phyloP scores from a whole-genome alignment of 2,888 invertebrate genomes.

The Metalampra italica region DNA sequence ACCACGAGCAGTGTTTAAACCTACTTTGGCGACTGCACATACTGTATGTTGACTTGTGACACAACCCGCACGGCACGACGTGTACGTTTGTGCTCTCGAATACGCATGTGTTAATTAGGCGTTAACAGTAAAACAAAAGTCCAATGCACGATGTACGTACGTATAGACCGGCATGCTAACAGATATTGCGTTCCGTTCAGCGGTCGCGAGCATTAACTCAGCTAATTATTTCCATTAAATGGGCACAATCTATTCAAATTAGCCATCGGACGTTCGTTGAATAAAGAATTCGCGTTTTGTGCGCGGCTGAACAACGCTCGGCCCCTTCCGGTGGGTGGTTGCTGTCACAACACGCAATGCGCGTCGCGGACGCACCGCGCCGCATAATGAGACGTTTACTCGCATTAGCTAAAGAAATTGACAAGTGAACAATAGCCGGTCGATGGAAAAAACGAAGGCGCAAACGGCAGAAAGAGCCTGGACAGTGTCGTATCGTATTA shows the following conservation, averaged over 20 bases:
- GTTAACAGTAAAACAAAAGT: slow-evolving; percentile 47
- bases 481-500: slow-evolving; percentile 79
- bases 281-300: slow-evolving; percentile 75
- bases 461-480: slow-evolving; percentile 73
- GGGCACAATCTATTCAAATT: slow-evolving; percentile 74
- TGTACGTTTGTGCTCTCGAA: slow-evolving; percentile 23
- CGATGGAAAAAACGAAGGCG: slow-evolving; percentile 66
- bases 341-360: slow-evolving; percentile 78
- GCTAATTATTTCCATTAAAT: slow-evolving; percentile 74
- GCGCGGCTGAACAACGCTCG: slow-evolving; percentile 72
- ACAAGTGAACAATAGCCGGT: slow-evolving; percentile 77
- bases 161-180: slow-evolving; percentile 22
- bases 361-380: slow-evolving; percentile 73
- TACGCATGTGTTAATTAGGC: slow-evolving; percentile 39
- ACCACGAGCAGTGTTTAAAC: too few species aligned
- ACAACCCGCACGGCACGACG: slow-evolving; percentile 24
- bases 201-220: slow-evolving; percentile 44
- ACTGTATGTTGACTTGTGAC: slow-evolving; percentile 24
- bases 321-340: slow-evolving; percentile 77
- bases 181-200: slow-evolving; percentile 39
- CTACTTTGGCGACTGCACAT: too few species aligned
- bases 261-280: slow-evolving; percentile 70
- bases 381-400: slow-evolving; percentile 79
- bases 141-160: slow-evolving; percentile 34
- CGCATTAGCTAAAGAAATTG: slow-evolving; percentile 79